Base-by-base conservation (phyloP, 1,140 invertebrate genomes). In the Glossosoma conforme region DNA sequence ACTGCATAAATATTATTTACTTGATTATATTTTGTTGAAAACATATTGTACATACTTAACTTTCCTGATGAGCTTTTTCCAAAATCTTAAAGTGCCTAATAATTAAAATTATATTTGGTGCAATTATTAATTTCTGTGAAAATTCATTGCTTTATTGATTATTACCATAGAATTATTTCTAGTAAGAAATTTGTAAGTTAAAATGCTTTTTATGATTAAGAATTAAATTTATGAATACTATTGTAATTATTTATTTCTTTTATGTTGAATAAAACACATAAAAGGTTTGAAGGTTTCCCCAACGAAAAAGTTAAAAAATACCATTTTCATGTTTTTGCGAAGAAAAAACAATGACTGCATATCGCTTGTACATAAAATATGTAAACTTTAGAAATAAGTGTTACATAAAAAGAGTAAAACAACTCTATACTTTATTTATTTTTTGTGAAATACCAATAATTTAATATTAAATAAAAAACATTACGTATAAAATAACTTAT, bases 201-300 rank as follows among this genome's bases (percentile, higher is more conserved):
- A n/a, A n/a, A n/a, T n/a, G n/a, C n/a, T n/a, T n/a, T n/a, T n/a
- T n/a, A n/a, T n/a, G n/a, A n/a, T n/a, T n/a, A n/a, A n/a, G n/a
- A n/a, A n/a, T n/a, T n/a, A n/a, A n/a, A n/a, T n/a, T n/a, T n/a
- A n/a, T n/a, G n/a, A n/a, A n/a, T n/a, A n/a, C n/a, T n/a, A n/a
- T n/a, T n/a, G n/a, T n/a, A n/a, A n/a, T n/a, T n/a, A n/a, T n/a
- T n/a, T n/a, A n/a, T n/a, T n/a, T n/a, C n/a, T n/a, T n/a, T n/a
- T n/a, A n/a, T n/a, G n/a, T n/a, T n/a, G n/a, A n/a, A n/a, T n/a
- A n/a, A n/a, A n/a, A n/a, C n/a, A n/a, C n/a, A n/a, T n/a, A n/a
- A n/a, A n/a, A n/a, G n/a, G n/a, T 38, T 37, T 1, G 51, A 48
- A 57, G 55, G 55, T 57, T 57, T 57, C 55, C 50, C 55, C 55